A percentile compares a stretch with the other conserved stretches of the same genome.
phyloP scores from a whole-genome alignment of 2,797 vertebrate genomes.

The Cryptoprocta ferox region DNA sequence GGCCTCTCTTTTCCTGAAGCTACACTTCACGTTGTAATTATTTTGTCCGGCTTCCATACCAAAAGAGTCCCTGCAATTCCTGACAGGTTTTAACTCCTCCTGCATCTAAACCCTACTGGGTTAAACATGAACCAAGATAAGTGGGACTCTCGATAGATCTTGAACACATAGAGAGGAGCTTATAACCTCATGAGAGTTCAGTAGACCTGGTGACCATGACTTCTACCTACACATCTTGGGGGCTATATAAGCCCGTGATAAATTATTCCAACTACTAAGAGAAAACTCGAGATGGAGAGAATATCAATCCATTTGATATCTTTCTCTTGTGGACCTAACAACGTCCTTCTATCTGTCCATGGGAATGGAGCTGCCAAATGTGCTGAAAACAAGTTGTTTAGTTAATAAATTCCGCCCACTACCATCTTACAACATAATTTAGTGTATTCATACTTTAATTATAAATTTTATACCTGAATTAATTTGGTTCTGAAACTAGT shows the following conservation, averaged over 20 bases:
- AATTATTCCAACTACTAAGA: background rate
- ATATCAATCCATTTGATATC: background rate
- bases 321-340: background rate
- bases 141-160: background rate
- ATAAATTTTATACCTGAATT: constrained; percentile 31
- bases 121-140: background rate
- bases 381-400: background rate
- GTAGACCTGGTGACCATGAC: background rate
- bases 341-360: background rate
- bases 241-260: background rate
- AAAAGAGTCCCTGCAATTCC: background rate
- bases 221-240: background rate
- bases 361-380: background rate
- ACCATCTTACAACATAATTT: background rate
- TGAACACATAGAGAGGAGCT: background rate
- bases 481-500: constrained; percentile 26
- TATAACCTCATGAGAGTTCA: background rate
- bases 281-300: background rate
- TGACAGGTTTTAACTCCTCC: background rate
- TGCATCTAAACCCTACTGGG: background rate
- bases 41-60: background rate
- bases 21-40: background rate
- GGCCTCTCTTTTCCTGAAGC: constrained; percentile 1
- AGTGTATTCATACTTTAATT: background rate
- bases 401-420: background rate